Percentiles rank a stretch among this genome's conserved stretches.
phyloP scores from a whole-genome alignment of 2,113 vertebrate species.

The Microtus pennsylvanicus region DNA sequence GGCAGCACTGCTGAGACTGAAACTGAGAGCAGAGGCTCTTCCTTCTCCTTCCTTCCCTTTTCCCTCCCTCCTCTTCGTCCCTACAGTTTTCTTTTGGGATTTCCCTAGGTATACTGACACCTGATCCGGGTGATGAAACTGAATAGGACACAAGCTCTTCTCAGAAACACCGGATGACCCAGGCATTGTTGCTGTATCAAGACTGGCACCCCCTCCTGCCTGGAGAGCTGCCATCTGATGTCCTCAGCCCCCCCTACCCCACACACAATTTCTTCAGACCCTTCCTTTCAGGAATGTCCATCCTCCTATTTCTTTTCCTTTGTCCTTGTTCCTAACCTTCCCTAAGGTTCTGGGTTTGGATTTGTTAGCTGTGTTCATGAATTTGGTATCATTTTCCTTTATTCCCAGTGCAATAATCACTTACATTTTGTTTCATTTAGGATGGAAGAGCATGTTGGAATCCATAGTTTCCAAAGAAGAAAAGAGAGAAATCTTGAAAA shows the following conservation, averaged over 20 bases:
- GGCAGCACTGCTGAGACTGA: neutral
- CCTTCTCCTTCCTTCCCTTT: neutral
- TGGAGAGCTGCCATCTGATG: neutral
- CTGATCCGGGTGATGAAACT: neutral
- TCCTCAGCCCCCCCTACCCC: neutral
- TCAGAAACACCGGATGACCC: neutral
- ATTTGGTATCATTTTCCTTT: slow-evolving; percentile 52
- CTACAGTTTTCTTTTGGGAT: neutral
- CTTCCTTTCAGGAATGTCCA: neutral
- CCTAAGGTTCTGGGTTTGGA: neutral
- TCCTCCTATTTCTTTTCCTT: neutral
- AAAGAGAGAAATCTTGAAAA: slow-evolving; percentile 59
- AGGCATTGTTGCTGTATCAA: neutral
- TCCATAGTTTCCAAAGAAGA: slow-evolving; percentile 67
- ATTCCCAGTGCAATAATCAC: slow-evolving; percentile 1
- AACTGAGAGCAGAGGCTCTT: neutral
- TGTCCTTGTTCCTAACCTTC: neutral
- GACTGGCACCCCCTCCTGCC: neutral
- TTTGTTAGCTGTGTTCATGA: slow-evolving; percentile 14
- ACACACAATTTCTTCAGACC: neutral
- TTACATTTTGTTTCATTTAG: slow-evolving; percentile 73
- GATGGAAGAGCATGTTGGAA: slow-evolving; percentile 68
- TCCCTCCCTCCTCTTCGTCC: neutral
- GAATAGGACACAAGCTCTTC: neutral
- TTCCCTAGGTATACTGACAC: neutral